Conservation (phyloP, 2,888 invertebrate species). For the Agrochola macilenta region DNA sequence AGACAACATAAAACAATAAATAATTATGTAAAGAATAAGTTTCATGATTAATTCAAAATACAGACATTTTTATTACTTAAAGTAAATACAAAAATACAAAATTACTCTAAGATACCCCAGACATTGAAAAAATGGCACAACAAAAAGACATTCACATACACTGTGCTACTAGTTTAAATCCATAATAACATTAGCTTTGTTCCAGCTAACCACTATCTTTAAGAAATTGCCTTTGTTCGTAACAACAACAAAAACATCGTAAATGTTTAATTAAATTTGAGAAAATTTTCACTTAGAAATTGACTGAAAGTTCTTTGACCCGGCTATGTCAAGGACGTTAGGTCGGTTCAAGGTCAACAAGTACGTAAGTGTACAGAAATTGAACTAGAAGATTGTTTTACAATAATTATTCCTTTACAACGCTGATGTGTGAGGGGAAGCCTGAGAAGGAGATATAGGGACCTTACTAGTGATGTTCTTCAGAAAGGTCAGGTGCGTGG, state of each 20-base stretch:
- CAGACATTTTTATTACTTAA: too few relatives aligned
- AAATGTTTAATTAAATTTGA: conserved; percentile 60
- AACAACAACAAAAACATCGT: conserved; percentile 54
- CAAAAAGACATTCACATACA: background rate
- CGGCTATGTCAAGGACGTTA: conserved; percentile 12
- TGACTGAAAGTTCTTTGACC: conserved; percentile 31
- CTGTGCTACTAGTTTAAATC: conserved; percentile 3
- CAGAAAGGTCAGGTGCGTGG: too few relatives aligned
- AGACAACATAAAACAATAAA: background rate
- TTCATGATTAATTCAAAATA: background rate
- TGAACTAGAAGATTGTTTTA: background rate
- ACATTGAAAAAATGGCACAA: background rate
- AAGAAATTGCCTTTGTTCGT: conserved; percentile 57
- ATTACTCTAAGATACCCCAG: too few relatives aligned
- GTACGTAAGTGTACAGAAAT: background rate
- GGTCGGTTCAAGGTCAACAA: conserved; percentile 33
- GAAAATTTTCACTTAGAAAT: conserved; percentile 58
- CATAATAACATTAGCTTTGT: conserved; percentile 47
- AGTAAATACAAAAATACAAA: too few relatives aligned
- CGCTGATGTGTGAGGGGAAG: too few relatives aligned
- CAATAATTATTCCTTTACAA: background rate
- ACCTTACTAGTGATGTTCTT: too few relatives aligned
- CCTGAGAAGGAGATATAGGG: too few relatives aligned
- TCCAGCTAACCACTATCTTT: conserved; percentile 26
- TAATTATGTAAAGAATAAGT: background rate